Percentiles rank a stretch among this genome's conserved stretches.
Evolutionary conservation across 2,888 invertebrate genomes (phyloP).

Genomic region (Limnephilus rhombicus): DNA sequence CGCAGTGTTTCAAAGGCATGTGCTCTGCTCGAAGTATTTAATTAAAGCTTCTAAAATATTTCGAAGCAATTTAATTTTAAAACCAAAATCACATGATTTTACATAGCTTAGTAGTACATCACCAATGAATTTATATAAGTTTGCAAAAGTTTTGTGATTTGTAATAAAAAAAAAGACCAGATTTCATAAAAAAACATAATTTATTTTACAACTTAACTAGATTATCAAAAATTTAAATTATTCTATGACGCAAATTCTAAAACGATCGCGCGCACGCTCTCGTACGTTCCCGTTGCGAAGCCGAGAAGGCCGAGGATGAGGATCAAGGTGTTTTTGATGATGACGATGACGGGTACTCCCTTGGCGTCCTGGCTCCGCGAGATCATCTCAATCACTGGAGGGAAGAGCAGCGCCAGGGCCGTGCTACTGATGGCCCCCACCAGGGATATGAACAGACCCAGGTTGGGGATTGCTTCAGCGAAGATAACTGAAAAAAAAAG

Average conservation of each 20-base stretch:
- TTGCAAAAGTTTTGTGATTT: too few relatives aligned
- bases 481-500: conserved; percentile 82
- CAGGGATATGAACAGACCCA: conserved; percentile 92
- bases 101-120: too few relatives aligned
- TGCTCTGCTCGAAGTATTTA: too few relatives aligned
- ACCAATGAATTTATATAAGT: too few relatives aligned
- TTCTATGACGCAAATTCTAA: conserved; percentile 69
- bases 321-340: conserved; percentile 81
- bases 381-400: conserved; percentile 91
- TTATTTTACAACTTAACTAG: background rate
- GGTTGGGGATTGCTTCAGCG: conserved; percentile 91
- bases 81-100: too few relatives aligned
- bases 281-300: conserved; percentile 86
- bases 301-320: conserved; percentile 84
- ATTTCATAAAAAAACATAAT: background rate
- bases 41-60: too few relatives aligned
- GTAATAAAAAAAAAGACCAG: background rate
- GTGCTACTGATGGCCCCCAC: conserved; percentile 95
- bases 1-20: too few relatives aligned
- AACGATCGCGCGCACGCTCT: conserved; percentile 82
- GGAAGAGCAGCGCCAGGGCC: conserved; percentile 91
- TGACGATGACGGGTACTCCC: conserved; percentile 73
- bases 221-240: background rate
- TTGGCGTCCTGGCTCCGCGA: conserved; percentile 80
- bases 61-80: too few relatives aligned